Evolutionary conservation across 2,113 vertebrate species (phyloP), one percentile per base, ranked within the genome.

Genomic region (Phylloscopus whistleri): DNA sequence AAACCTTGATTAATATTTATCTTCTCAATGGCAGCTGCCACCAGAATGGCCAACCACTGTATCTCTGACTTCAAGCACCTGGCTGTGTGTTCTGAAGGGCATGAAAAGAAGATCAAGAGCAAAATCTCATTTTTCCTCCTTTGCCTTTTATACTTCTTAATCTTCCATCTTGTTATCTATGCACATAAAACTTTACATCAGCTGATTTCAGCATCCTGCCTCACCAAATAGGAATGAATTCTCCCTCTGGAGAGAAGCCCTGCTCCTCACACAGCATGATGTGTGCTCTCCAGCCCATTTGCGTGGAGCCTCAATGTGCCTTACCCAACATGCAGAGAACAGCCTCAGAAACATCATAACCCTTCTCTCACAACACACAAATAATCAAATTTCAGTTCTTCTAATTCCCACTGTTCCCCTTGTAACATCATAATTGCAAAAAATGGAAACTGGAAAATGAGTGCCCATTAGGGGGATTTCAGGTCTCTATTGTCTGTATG

Each of bases 281-380:
- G 33, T 10, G 39, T 7, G 31, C 26, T 41, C 22, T 39, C n/a
- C 51, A 28, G 37, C 15, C 2, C 20, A 5, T 48, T 6, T 9
- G 13, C 31, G 6, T 21, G 3, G 4, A 46, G 26, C 23, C 23
- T 60, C 68, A 31, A 0, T 28, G 51, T 17, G 31, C 44, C 48
- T 62, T 15, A 8, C 7, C 28, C 2, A 3, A 31, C 5, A 28
- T 0, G 4, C 28, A 76, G 30, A 80, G 24, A 89, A 6, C 6
- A 63, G 27, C 11, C 10, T 77, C 46, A 9, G 30, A 81, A 48
- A 16, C 8, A 0, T 33, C 39, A 26, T 2, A 53, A 14, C 14
- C 17, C 6, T 87, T 83, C 15, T 55, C 22, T 30, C 30, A 69
- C 16, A 37, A 15, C 2, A 21, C 33, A 44, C 31, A 41, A 53